Base-by-base conservation (phyloP, 2,797 vertebrate species). In the Centropyge bicolor region DNA sequence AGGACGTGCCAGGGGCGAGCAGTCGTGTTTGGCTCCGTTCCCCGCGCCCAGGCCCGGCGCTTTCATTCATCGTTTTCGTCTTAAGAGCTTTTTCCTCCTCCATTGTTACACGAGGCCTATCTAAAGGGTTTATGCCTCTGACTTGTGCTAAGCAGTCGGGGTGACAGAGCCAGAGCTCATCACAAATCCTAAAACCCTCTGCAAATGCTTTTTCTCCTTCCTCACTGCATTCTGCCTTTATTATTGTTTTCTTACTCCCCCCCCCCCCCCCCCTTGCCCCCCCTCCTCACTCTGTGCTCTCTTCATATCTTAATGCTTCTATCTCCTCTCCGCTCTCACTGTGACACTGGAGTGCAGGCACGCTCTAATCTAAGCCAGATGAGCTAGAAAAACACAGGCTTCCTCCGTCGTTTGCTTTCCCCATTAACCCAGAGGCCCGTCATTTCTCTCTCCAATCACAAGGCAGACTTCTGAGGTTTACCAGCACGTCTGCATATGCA, bases 301-400 rank as follows among this genome's bases (percentile, higher is more conserved):
- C 48, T 7, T 80, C 85, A 70, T 84, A 81, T 88, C 78, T 81
- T 79, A 84, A 86, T 89, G 78, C 84, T 74, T 89, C 84, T 91
- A 90, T 93, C 90, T 89, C 61, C 68, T 70, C 80, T 82, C 54
- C 56, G 74, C 77, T 85, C 84, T 81, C 71, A 65, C 77, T 89
- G 76, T 91, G 91, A 94, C 90, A 93, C 91, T 52, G 76, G 81
- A 89, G 85, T 55, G 80, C 88, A 88, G 85, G 80, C 88, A 17
- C 60, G 51, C 85, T 80, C 78, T 95, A 94, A 96, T 94, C 90
- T 86, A 91, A 94, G 74, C 93, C 93, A 96, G 95, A 95, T 94
- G 94, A 92, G 85, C 74, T 85, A 90, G 77, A 93, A 93, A 93
- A 94, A 93, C 91, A 91, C 83, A 82, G 68, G 80, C 88, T 83